A percentile compares a stretch with the other conserved stretches of the same genome.
These are phyloP conservation scores for Sphenodon punctatus DNA, from an alignment of 2,797 vertebrate species.

Conservation along the genomic window DNA sequence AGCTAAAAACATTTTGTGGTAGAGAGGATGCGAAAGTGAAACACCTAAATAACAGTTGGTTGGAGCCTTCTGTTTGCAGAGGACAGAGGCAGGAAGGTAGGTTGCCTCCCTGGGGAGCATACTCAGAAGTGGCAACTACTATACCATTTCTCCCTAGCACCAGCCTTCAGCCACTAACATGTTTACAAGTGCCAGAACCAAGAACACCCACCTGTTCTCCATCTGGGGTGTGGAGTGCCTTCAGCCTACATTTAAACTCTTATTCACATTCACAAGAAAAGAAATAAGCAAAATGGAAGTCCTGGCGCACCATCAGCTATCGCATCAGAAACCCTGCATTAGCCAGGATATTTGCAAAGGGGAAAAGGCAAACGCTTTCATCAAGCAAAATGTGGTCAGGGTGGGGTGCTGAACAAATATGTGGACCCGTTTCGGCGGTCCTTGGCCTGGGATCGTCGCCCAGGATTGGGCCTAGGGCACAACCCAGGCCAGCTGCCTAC, in stretches of 20 bases:
- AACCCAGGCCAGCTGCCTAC: too few species aligned
- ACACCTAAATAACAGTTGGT: background rate
- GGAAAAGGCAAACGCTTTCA: background rate
- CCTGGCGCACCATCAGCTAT: background rate
- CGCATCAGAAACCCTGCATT: background rate
- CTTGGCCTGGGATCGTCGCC: too few species aligned
- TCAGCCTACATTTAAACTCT: background rate
- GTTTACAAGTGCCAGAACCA: background rate
- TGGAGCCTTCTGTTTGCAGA: slow-evolving; percentile 38
- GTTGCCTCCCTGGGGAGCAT: fast-evolving
- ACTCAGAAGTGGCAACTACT: fast-evolving
- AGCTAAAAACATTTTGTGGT: background rate
- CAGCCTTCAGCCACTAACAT: background rate
- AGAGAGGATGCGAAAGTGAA: slow-evolving; percentile 62
- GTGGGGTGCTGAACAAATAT: too few species aligned
- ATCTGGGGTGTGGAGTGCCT: background rate
- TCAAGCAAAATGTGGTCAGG: too few species aligned
- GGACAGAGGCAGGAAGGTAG: slow-evolving; percentile 11
- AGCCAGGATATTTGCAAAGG: background rate
- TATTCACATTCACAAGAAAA: too few species aligned
- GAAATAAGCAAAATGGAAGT: background rate
- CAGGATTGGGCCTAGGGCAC: too few species aligned
- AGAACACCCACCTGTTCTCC: background rate
- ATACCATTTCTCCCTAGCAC: background rate
- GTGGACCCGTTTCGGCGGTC: too few species aligned